Base-by-base conservation (phyloP, 1,140 invertebrate genomes). In the Hylyphantes graminicola region DNA sequence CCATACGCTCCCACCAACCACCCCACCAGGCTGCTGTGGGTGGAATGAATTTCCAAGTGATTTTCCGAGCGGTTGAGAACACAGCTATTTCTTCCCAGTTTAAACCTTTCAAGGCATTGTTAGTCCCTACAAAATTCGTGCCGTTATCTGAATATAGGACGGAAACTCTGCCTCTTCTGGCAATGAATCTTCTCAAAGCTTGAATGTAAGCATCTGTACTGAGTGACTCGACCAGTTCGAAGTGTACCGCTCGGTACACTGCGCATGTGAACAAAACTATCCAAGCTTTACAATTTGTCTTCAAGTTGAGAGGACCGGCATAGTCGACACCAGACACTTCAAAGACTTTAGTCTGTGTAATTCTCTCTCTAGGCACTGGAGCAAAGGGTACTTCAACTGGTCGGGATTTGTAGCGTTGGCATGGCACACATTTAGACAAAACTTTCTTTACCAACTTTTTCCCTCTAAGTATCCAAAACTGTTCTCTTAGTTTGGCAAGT, bases 101-200 rank as follows among this genome's bases (percentile, higher is more conserved):
- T 64, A 75, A 53, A 15, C 7, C 17, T 64, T 64, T 72, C 12
- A 73, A 54, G 13, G 48, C 70, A 54, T 50, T 82, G 51, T 74
- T 57, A 48, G 19, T 4, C 19, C 59, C 19, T 6, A 65, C 35
- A 76, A 91, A 90, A 51, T 89, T 90, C 7, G 87, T 89, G 0
- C 88, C 90, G 65, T 89, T 88, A 72, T 91, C 89, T 11, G 87
- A 89, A 53, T 86, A 89, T 9, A 90, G 15, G n/a, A 87, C 70
- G 6, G 65, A 70, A 61, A 87, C 87, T 9, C 54, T 82, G 70
- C 89, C 89, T 75, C 88, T 81, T 81, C 87, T 35, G 9, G 88
- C 87, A 51, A 89, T 85, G 78, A 90, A 90, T 48, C 89, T 63
- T 76, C 87, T 86, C 12, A 89, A 85, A 21, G 86, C 86, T 72